phyloP scores from a whole-genome alignment of 2,113 vertebrate species.

The Apus apus region DNA sequence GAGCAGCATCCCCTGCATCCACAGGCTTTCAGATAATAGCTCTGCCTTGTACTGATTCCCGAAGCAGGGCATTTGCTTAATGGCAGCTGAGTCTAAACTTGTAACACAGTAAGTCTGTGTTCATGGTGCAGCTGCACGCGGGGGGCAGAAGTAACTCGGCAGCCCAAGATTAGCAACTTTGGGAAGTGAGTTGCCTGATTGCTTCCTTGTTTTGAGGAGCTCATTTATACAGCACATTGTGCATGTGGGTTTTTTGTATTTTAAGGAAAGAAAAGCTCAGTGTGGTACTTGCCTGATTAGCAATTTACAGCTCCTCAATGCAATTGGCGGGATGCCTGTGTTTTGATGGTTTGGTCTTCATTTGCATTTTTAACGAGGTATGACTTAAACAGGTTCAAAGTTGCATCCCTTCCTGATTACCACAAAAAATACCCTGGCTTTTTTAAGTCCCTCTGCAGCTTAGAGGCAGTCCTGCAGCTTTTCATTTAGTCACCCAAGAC shows the following conservation, averaged over 20 bases:
- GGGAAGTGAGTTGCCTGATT: slow-evolving; percentile 36
- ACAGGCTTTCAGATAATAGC: not conserved
- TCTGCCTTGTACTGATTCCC: not conserved
- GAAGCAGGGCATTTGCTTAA: not conserved
- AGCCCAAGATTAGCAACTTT: slow-evolving; percentile 41
- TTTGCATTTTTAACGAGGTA: slow-evolving; percentile 54
- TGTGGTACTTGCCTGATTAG: slow-evolving; percentile 57
- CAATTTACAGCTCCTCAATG: slow-evolving; percentile 9
- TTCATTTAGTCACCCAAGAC: fast-evolving
- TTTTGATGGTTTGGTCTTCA: slow-evolving; percentile 35
- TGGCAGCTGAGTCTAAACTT: not conserved
- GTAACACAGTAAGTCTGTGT: not conserved
- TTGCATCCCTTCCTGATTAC: not conserved
- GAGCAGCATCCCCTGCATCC: not conserved
- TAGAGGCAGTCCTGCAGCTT: not conserved
- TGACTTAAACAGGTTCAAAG: not conserved
- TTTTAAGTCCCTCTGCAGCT: not conserved
- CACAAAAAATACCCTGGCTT: not conserved
- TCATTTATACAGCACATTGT: slow-evolving; percentile 48
- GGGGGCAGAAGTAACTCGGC: not conserved
- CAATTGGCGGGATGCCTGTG: not conserved
- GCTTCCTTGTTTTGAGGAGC: slow-evolving; percentile 52
- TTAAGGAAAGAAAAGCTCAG: slow-evolving; percentile 53
- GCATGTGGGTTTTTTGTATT: slow-evolving; percentile 19
- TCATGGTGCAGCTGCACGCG: not conserved